These are phyloP conservation scores for Pitangus sulphuratus DNA, from an alignment of 2,797 vertebrate genomes.

Conservation along the genomic window DNA sequence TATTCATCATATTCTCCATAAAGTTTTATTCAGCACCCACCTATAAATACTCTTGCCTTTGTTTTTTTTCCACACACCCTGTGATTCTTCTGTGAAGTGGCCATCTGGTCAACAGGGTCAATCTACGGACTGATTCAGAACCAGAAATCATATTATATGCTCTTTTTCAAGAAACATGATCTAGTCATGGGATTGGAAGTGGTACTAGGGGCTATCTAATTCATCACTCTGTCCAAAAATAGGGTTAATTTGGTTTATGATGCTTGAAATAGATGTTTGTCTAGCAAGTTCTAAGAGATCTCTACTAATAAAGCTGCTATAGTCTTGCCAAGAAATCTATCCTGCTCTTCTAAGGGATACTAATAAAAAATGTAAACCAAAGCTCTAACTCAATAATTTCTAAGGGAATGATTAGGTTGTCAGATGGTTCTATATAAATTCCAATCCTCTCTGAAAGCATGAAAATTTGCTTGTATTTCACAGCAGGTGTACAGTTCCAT, in stretches of 20 bases:
- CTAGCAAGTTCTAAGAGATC: not conserved
- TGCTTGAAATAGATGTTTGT: constrained; percentile 19
- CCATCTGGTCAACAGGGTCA: not conserved
- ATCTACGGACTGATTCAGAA: not conserved
- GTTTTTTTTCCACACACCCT: not conserved
- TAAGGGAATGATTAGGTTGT: not conserved
- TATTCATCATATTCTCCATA: not conserved
- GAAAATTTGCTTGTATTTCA: not conserved
- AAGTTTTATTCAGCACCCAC: not conserved
- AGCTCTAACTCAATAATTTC: not conserved
- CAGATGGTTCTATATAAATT: not conserved
- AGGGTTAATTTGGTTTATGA: constrained; percentile 16
- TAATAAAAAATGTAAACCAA: not conserved
- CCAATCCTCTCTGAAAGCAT: not conserved
- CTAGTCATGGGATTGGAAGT: not conserved
- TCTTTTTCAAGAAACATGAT: constrained; percentile 20
- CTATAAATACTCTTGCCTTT: not conserved
- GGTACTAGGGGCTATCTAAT: not conserved
- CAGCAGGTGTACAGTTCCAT: not conserved
- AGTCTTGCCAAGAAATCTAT: not conserved
- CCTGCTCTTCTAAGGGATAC: not conserved
- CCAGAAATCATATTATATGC: constrained; percentile 12
- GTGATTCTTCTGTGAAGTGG: not conserved
- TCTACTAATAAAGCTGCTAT: not conserved
- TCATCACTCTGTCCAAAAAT: not conserved